Evolutionary conservation across 2,797 vertebrate species (phyloP).

Genomic region (Zenarchopterus dispar): DNA sequence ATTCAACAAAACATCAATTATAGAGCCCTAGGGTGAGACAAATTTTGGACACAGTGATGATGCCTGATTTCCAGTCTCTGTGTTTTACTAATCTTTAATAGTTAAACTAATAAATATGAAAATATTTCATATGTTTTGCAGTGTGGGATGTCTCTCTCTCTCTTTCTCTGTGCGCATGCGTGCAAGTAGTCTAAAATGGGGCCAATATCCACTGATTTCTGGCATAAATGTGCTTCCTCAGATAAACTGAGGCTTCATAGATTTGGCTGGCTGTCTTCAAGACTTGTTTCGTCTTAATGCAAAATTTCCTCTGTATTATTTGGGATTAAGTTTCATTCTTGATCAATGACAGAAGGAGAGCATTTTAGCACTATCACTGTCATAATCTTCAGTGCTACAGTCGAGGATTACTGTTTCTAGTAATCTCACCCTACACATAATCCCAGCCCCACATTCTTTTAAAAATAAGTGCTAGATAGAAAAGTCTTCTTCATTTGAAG

Average conservation of each 20-base stretch:
- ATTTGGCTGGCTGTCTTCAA: conserved; percentile 6
- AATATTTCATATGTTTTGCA: no score
- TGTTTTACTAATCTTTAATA: no score
- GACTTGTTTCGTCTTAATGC: neutral
- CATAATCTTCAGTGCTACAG: neutral
- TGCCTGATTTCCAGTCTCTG: no score
- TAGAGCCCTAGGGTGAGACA: no score
- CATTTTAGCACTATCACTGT: neutral
- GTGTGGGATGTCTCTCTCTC: no score
- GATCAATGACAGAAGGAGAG: neutral
- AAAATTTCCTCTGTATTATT: conserved; percentile 3
- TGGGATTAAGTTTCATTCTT: neutral
- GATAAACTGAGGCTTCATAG: neutral
- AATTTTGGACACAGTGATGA: no score
- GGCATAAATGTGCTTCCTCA: neutral
- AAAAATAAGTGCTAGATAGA: neutral
- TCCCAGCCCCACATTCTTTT: neutral
- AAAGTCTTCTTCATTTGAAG: conserved; percentile 2
- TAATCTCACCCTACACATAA: conserved; percentile 3
- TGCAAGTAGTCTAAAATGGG: neutral
- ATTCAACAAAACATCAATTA: no score
- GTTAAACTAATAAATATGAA: no score
- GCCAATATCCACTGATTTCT: neutral
- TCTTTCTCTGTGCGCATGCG: no score
- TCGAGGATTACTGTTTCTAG: neutral